Percentiles rank a stretch among this genome's conserved stretches.
phyloP scores from a whole-genome alignment of 2,797 vertebrate genomes.

The Hirundo rustica region DNA sequence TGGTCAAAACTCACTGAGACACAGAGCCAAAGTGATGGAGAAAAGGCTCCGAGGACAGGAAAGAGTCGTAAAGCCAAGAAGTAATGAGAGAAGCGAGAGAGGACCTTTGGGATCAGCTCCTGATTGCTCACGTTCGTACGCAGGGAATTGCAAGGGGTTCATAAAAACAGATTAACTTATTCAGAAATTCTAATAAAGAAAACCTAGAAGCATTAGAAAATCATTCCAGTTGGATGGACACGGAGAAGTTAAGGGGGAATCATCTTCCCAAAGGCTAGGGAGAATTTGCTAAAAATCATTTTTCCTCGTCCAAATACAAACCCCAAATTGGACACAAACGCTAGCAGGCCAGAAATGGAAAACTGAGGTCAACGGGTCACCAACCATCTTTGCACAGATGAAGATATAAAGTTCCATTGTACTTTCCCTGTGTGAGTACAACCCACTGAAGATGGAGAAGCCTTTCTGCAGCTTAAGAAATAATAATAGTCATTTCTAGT shows the following conservation, averaged over 20 bases:
- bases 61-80: not conserved
- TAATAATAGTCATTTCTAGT: not conserved
- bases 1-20: not conserved
- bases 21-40: not conserved
- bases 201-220: conserved; percentile 3
- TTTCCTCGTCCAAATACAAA: not conserved
- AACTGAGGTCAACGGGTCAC: not conserved
- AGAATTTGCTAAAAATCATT: not conserved
- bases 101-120: not conserved
- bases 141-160: not conserved
- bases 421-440: not conserved
- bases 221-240: not conserved
- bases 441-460: not conserved
- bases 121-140: not conserved
- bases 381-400: not conserved
- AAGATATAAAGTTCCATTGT: not conserved
- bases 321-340: not conserved
- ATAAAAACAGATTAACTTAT: not conserved
- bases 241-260: not conserved
- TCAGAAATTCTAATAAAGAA: conserved; percentile 15
- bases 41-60: not conserved
- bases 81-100: not conserved
- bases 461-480: not conserved
- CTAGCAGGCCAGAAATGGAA: not conserved
- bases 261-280: not conserved